Evolutionary conservation across 64 coral and sea anemone species (phyloP), one percentile per base, ranked within the genome.

Genomic region (Dendrophyllia cribrosa): DNA sequence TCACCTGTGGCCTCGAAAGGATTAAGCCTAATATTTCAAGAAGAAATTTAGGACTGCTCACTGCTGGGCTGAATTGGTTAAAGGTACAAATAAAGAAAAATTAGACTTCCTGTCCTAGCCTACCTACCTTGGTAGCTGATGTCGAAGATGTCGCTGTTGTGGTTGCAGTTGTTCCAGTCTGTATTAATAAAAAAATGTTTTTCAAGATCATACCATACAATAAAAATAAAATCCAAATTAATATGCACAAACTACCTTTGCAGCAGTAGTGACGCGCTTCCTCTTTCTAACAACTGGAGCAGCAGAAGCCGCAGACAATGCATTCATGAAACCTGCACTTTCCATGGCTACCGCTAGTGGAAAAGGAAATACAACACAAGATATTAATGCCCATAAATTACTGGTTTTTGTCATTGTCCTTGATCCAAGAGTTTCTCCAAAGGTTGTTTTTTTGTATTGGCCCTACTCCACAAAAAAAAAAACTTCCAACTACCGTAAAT

Each of bases 321-420:
- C 95, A 88, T 96, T 94, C 95, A 96, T 96, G 51, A 96, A 96
- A 21, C 95, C 91, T 61, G 95, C 92, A 86, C 95, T 96, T 74
- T 96, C 95, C 87, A 96, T 96, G 22, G 95, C 95, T 43, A 96
- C 58, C 48, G 90, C 95, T 96, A 9, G 43, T 25, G 14, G 70
- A 43, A 87, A 72, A 60, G 87, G 20, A 50, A 78, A 59, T 34
- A 34, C 34, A 34, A 34, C 34, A 34, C 34, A 34, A 34, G 34
- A 34, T 34, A 34, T 34, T 34, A 34, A 34, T 34, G 34, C 34
- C 34, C 34, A 34, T 34, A 34, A 34, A 34, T 34, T 34, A 34
- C 34, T 34, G 34, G 34, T 34, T 34, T 34, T 34, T 34, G 34
- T 34, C 34, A 34, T 34, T 34, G 34, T 34, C 34, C 34, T 34